Conservation (phyloP, 1,140 invertebrate genomes). For the Zaprionus lachaisei region DNA sequence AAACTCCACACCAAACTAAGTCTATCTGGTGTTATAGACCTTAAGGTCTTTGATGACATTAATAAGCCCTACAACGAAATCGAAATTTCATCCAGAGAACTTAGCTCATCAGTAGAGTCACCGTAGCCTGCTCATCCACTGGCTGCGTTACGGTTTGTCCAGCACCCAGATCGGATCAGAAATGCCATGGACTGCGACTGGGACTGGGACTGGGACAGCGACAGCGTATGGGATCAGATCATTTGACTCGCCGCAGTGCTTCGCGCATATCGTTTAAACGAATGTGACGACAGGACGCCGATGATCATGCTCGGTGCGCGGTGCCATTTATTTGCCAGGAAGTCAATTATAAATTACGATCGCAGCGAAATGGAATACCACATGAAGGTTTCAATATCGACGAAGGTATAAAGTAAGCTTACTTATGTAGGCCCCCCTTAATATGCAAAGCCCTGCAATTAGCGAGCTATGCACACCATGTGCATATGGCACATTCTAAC, state of each 20-base stretch:
- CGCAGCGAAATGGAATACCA: conserved; percentile 7
- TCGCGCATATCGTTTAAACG: conserved; percentile 55
- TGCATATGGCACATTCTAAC: neutral
- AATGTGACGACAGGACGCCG: conserved; percentile 74
- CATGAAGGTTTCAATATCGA: conserved; percentile 1
- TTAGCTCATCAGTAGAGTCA: neutral
- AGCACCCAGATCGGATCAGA: neutral
- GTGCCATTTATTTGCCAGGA: conserved; percentile 58
- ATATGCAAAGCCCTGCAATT: neutral
- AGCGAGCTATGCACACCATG: neutral
- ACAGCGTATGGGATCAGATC: conserved; percentile 34
- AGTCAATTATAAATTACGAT: conserved; percentile 65
- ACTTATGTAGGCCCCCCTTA: no score
- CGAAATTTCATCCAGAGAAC: neutral
- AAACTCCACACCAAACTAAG: no score
- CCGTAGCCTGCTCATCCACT: neutral
- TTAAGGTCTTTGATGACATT: no score
- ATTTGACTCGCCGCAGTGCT: conserved; percentile 32
- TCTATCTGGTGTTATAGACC: no score
- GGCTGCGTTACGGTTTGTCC: conserved; percentile 2
- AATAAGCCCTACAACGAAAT: neutral
- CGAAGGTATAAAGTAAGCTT: neutral
- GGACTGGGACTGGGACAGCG: neutral
- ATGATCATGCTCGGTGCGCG: conserved; percentile 31
- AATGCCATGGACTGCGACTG: neutral